Evolutionary conservation across 1,140 invertebrate species (phyloP).

Genomic region (Helicoverpa armigera): DNA sequence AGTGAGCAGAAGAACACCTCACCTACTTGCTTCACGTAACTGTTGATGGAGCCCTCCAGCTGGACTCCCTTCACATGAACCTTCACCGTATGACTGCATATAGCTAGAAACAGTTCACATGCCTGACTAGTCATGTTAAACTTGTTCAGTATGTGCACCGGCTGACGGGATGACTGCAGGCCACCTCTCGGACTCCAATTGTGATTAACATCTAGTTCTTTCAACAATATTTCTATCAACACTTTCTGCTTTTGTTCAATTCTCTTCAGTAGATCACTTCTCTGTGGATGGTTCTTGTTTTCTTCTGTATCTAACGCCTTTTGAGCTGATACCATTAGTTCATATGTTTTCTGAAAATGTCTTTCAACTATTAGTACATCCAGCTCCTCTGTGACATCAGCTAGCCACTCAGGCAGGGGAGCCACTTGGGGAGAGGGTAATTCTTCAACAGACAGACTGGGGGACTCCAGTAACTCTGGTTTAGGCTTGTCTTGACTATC

Average conservation of each 20-base stretch:
- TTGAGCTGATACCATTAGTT: conserved; percentile 90
- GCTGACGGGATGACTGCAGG: conserved; percentile 93
- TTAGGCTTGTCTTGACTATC: conserved; percentile 78
- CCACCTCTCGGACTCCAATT: conserved; percentile 98
- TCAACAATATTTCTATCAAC: conserved; percentile 94
- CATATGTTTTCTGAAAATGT: conserved; percentile 98
- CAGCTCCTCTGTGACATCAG: conserved; percentile 97
- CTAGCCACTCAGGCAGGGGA: conserved; percentile 94
- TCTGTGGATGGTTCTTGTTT: conserved; percentile 80
- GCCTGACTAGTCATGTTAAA: conserved; percentile 93
- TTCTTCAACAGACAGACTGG: conserved; percentile 84
- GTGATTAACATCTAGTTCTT: conserved; percentile 95
- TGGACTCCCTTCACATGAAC: conserved; percentile 95
- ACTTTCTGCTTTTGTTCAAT: conserved; percentile 92
- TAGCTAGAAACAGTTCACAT: conserved; percentile 94
- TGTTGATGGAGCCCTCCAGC: conserved; percentile 94
- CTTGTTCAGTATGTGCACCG: conserved; percentile 95
- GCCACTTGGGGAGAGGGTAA: conserved; percentile 87
- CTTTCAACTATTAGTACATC: conserved; percentile 99
- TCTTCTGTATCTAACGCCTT: conserved; percentile 80
- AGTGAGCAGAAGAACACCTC: conserved; percentile 96
- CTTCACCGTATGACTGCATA: conserved; percentile 94
- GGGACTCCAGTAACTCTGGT: conserved; percentile 81
- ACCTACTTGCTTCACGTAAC: conserved; percentile 94
- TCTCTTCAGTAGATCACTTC: conserved; percentile 78